Conservation (phyloP, 2,113 vertebrate genomes). For the Tauraco erythrolophus region DNA sequence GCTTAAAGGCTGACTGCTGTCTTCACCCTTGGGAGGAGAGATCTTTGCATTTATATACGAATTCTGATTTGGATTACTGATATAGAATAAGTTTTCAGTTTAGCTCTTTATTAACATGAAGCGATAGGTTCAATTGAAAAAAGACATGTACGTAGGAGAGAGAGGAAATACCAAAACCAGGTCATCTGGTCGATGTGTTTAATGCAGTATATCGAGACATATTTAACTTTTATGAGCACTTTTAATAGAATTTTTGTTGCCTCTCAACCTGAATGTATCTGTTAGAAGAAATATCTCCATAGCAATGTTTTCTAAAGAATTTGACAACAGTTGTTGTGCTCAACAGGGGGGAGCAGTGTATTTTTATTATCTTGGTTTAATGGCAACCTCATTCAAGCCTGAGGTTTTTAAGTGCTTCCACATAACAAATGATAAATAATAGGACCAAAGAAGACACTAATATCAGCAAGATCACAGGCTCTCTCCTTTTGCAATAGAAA, state of each 20-base stretch:
- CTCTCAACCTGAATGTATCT: background rate
- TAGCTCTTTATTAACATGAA: background rate
- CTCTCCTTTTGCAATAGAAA: background rate
- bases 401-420: background rate
- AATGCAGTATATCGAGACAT: background rate
- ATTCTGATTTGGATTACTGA: background rate
- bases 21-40: background rate
- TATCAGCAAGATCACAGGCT: background rate
- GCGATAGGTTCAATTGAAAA: background rate
- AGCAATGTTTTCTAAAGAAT: background rate
- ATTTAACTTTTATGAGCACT: background rate
- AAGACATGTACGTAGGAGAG: rapidly evolving
- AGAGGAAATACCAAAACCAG: background rate
- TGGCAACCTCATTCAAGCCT: background rate
- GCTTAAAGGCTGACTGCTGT: background rate
- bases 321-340: background rate
- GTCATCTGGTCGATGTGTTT: background rate
- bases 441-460: background rate
- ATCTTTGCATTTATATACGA: background rate
- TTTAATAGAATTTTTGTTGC: background rate
- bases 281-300: background rate
- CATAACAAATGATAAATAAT: background rate
- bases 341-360: background rate
- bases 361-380: background rate
- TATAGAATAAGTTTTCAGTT: background rate